Conservation (phyloP, 2,888 invertebrate genomes). For the Cephus spinipes region DNA sequence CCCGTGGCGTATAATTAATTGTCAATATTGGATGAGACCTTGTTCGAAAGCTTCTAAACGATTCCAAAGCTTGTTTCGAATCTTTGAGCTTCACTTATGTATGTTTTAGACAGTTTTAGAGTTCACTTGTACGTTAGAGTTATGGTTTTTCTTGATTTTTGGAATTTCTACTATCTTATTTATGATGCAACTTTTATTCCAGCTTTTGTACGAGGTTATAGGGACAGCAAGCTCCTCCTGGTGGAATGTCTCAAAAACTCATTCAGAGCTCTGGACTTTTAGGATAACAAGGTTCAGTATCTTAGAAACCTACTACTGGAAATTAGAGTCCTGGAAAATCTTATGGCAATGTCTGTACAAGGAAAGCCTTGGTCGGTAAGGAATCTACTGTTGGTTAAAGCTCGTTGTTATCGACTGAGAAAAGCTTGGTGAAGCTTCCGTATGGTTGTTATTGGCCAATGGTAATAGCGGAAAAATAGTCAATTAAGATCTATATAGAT, state of each 20-base stretch:
- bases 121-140: not conserved
- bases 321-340: constrained; percentile 60
- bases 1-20: not conserved
- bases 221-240: constrained; percentile 55
- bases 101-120: not conserved
- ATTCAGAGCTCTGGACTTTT: constrained; percentile 67
- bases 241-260: constrained; percentile 35
- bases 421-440: constrained; percentile 7
- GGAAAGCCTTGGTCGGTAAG: constrained; percentile 74
- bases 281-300: constrained; percentile 72
- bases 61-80: not conserved
- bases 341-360: constrained; percentile 68
- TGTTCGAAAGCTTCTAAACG: not conserved
- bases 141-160: not conserved
- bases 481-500: not conserved
- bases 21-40: not conserved
- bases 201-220: constrained; percentile 23
- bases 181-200: not conserved
- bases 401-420: not conserved
- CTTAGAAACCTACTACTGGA: constrained; percentile 65
- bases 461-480: not conserved
- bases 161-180: not conserved
- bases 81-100: not conserved
- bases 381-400: constrained; percentile 18
- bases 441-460: not conserved